Evolutionary conservation across 2,113 vertebrate species (phyloP).

Genomic region (Bubalus kerabau): DNA sequence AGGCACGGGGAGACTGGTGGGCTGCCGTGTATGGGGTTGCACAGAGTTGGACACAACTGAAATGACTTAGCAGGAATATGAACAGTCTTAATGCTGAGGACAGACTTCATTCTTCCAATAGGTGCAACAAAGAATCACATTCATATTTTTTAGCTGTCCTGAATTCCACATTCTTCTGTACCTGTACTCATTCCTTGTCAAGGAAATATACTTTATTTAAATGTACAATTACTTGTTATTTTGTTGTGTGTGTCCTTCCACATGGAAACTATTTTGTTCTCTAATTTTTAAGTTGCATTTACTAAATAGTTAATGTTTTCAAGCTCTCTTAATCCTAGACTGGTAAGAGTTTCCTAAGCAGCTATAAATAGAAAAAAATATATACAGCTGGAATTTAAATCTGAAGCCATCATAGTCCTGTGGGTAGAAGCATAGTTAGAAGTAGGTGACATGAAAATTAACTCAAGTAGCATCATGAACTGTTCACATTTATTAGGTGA

Average conservation of each 20-base stretch:
- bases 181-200: background rate
- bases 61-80: background rate
- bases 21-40: no score
- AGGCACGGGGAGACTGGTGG: no score
- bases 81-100: background rate
- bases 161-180: constrained; percentile 1
- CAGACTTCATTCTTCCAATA: background rate
- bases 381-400: background rate
- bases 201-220: background rate
- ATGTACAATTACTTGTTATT: background rate
- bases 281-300: background rate
- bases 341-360: background rate
- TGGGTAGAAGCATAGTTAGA: background rate
- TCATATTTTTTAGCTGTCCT: background rate
- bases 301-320: background rate
- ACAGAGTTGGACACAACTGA: no score
- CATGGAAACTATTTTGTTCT: background rate
- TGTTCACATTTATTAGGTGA: background rate
- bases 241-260: background rate
- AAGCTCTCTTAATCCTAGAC: background rate
- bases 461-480: background rate
- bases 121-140: background rate
- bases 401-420: background rate
- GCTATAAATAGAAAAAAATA: background rate
- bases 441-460: background rate